Conservation (phyloP, 2,888 invertebrate species). For the Drosophila pegasa region DNA sequence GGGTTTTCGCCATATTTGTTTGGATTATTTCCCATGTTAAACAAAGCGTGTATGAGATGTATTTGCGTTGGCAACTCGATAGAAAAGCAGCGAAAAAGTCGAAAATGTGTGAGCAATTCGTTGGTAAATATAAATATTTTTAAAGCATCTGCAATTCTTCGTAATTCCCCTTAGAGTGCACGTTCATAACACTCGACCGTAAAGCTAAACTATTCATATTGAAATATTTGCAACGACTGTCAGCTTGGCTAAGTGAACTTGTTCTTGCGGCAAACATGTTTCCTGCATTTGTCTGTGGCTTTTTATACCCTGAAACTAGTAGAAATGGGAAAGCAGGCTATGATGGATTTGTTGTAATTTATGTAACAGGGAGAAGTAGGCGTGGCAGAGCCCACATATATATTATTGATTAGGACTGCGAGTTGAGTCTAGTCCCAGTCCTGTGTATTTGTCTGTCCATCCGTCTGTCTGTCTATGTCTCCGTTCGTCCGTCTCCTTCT, state of each 20-base stretch:
- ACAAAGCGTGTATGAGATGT: not conserved
- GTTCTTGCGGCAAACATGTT: not conserved
- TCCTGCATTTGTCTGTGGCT: not conserved
- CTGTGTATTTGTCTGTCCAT: too few species aligned
- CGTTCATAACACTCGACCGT: not conserved
- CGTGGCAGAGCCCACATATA: too few species aligned
- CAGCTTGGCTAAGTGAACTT: conserved; percentile 1
- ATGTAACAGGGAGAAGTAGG: too few species aligned
- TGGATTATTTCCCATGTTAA: conserved; percentile 15
- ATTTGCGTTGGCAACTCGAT: conserved; percentile 14
- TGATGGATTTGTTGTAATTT: too few species aligned
- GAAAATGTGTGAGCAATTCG: conserved; percentile 2
- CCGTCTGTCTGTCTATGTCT: too few species aligned
- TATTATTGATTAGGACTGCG: too few species aligned
- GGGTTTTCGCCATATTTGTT: conserved; percentile 38
- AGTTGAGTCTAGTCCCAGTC: too few species aligned
- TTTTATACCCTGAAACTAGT: too few species aligned
- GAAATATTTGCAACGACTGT: conserved; percentile 19
- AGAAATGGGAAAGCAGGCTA: too few species aligned
- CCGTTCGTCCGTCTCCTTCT: too few species aligned
- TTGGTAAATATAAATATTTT: not conserved
- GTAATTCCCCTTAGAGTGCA: not conserved
- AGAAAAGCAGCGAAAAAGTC: not conserved
- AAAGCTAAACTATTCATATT: conserved; percentile 3
- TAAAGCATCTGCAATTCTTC: not conserved